Evolutionary conservation across 2,888 invertebrate genomes (phyloP), one percentile per base, ranked within the genome.

Genomic region (Bombylius discolor): DNA sequence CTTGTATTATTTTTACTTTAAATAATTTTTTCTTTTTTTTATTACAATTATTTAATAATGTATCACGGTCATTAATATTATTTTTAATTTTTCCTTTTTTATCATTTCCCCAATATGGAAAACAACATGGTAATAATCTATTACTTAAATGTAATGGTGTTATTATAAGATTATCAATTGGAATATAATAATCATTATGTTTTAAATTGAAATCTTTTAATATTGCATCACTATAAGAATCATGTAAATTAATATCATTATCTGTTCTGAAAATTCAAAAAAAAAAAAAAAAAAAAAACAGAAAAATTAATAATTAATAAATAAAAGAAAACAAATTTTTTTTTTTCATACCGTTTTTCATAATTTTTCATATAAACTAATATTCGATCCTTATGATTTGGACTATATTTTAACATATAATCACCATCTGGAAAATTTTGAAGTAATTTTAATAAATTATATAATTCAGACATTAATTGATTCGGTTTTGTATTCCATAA

Each of bases 401-500:
- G 39, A 53, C 56, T 54, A 11, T 34, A 53, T 51, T 53, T 55
- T 9, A 60, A 42, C 9, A 60, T 33, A 44, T 60, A 60, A 33
- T 60, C 50, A n/a, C 56, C 57, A 33, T 23, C 11, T 33, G 60
- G 60, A 32, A 59, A 60, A 31, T 48, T 55, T 13, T 46, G 33
- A 12, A 58, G 32, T 33, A 56, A 32, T 32, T 42, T 49, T 12
- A 60, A 42, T 23, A 56, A 46, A 11, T 33, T n/a, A 12, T 46
- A 14, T 7, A 60, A 23, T 32, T 47, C 39, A 8, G 44, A 39
- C 5, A 60, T 11, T 7, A 60, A 6, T 7, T 54, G 34, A 12
- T 14, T 13, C 6, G 53, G 42, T 6, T 47, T 56, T 39, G 52
- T 50, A 4, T 57, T 55, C 45, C 59, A 48, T 44, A 60, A 36